Evolutionary conservation across 2,888 invertebrate species (phyloP), one percentile per base, ranked within the genome.

Genomic region (Megaustenia siamemsis): DNA sequence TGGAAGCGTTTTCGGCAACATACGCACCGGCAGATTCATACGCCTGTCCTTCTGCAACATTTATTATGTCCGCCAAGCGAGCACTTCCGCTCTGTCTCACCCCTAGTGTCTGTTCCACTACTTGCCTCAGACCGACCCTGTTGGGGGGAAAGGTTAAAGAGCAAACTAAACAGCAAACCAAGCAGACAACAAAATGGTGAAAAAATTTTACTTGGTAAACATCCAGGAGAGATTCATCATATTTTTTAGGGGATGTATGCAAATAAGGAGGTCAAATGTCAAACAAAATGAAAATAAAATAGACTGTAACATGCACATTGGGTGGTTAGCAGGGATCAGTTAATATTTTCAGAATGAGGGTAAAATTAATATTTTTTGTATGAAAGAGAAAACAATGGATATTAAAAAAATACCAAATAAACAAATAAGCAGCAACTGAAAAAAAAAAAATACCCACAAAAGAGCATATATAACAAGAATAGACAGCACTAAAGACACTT

Each of bases 71-170:
- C 35, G 90, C 90, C 45, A 92, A 88, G 82, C 89, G 89, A 76
- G 90, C 89, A 68, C 89, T 90, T 56, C 91, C 92, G 81, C 87
- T 86, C 85, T 89, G 90, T 86, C 91, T 90, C 69, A 90, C 88
- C 82, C 88, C 89, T 66, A 91, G 88, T 28, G 90, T 90, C 87
- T 90, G 90, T 82, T 91, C 91, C 75, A 91, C 91, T 66, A 91
- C 91, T 69, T 88, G 88, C 86, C 90, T 90, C 86, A 91, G 84
- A 77, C 88, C 88, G 49, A 88, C 88, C 86, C 88, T 88, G 87
- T 84, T 28, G 60, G 82, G 68, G 56, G 82, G 75, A 73, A 49
- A 73, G 73, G 49, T 28, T 73, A 32, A 73, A 76, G 24, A 21
- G 43, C 56, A 86, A 78, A 78, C 78, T 78, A 60, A 73, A 45